Base-by-base conservation (phyloP, 2,888 invertebrate genomes). In the Julus scanicus region DNA sequence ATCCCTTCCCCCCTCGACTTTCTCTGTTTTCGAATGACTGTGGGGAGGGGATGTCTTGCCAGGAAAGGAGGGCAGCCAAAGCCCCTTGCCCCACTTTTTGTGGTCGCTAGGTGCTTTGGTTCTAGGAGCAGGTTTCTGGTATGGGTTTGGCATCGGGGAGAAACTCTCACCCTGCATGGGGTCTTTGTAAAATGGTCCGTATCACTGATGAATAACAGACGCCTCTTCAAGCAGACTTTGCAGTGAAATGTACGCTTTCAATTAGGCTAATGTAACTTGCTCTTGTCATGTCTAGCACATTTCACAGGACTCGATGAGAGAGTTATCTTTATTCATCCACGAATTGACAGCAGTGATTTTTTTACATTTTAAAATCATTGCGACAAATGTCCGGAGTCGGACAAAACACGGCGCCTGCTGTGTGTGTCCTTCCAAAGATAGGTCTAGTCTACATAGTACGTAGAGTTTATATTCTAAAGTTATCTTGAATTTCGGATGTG, bases 131-230 rank as follows among this genome's bases (percentile, higher is more conserved):
- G 57, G 71, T 71, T 71, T 29, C 29, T 6, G 71, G 20, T n/a
- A 6, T 20, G 71, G 71, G 71, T 71, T 71, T 71, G 71, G 71
- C 71, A 17, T 5, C 29, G 71, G 71, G 71, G 71, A 71, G 71
- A 71, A 71, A 17, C 44, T 44, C 6, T 5, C 44, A 44, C 44
- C 29, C 71, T 20, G 71, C 71, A 71, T 71, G 71, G 11, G 71
- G 71, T 11, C 11, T 29, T 71, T 71, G 71, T 71, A 71, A 71
- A 29, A 29, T 5, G 71, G 29, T 29, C 71, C 8, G 9, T 71
- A 71, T 71, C 71, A 20, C 71, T 71, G 71, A 71, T 71, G 71
- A 71, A 71, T 71, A 29, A 20, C 71, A 71, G 71, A 71, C 63
- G 63, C 63, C 63, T 63, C 63, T 63, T n/a, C 20, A 71, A 29